Percentiles rank a stretch among this genome's conserved stretches.
Conservation (phyloP, 2,888 invertebrate species). For the Elmis aenea region DNA sequence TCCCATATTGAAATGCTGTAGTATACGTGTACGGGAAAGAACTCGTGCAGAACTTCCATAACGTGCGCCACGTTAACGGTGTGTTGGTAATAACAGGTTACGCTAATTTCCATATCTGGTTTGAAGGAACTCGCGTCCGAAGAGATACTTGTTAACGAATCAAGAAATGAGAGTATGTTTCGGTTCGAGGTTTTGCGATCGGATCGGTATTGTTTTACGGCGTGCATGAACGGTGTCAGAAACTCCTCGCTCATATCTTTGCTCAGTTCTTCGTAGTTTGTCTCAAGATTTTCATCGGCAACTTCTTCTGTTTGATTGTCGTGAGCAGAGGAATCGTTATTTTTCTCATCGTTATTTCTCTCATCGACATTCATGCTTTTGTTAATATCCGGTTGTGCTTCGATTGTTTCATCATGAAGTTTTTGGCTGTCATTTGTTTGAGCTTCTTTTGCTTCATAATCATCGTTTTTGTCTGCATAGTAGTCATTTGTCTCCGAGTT, state of each 20-base stretch:
- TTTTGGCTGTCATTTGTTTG: no score
- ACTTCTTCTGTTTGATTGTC: background rate
- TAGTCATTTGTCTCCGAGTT: no score
- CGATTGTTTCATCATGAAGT: no score
- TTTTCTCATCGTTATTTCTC: no score
- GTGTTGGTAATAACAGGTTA: background rate
- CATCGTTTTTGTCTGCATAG: no score
- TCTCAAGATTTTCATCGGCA: background rate
- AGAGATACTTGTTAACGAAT: slow-evolving; percentile 6
- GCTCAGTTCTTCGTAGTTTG: background rate
- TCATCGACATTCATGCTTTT: no score
- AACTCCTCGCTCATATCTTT: background rate
- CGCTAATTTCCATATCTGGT: background rate
- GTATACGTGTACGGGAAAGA: background rate
- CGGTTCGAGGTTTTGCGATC: background rate
- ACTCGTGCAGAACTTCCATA: slow-evolving; percentile 3
- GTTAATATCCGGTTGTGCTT: no score
- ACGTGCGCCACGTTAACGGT: background rate
- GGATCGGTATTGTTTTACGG: slow-evolving; percentile 3
- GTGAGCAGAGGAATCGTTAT: no score
- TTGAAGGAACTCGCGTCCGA: no score
- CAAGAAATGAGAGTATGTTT: slow-evolving; percentile 10
- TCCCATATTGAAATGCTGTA: no score
- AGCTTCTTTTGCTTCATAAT: no score
- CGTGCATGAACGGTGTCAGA: slow-evolving; percentile 10